phyloP scores from a whole-genome alignment of 2,113 vertebrate species.

The Amblyopsis rosae region DNA sequence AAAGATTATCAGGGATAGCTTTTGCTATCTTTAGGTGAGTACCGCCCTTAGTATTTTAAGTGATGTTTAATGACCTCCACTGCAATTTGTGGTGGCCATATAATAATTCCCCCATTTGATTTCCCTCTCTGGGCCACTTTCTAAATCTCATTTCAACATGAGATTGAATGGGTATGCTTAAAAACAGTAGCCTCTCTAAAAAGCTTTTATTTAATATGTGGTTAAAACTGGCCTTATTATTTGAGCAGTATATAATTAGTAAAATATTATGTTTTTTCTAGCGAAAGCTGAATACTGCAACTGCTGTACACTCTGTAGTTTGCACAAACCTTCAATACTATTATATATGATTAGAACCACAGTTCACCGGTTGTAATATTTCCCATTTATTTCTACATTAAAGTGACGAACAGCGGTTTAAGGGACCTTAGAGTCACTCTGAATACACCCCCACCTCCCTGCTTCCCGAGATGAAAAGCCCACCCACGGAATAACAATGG shows the following conservation, averaged over 20 bases:
- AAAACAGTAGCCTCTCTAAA: conserved; percentile 15
- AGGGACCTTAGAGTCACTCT: conserved; percentile 32
- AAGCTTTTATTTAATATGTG: conserved; percentile 1
- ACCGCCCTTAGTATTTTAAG: conserved; percentile 26
- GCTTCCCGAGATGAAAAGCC: conserved; percentile 28
- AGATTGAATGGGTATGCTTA: conserved; percentile 29
- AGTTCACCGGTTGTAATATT: conserved; percentile 47
- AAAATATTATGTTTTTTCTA: conserved; percentile 34
- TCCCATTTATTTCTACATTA: conserved; percentile 37
- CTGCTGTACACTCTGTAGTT: conserved; percentile 20
- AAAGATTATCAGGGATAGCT: conserved; percentile 60
- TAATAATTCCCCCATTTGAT: conserved; percentile 23
- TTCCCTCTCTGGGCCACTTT: conserved; percentile 23
- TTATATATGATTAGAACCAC: conserved; percentile 29
- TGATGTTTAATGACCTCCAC: conserved; percentile 36
- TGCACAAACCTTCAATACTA: conserved; percentile 31
- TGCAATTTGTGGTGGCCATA: conserved; percentile 27
- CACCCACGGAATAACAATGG: conserved; percentile 28
- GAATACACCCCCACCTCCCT: conserved; percentile 4
- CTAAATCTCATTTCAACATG: conserved; percentile 7
- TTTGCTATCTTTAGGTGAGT: conserved; percentile 32
- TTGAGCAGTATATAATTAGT: conserved; percentile 19
- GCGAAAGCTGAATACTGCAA: conserved; percentile 36
- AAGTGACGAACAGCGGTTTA: conserved; percentile 48
- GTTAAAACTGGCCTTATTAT: conserved; percentile 23